phyloP scores from a whole-genome alignment of 2,113 vertebrate genomes.

The Scalopus aquaticus region DNA sequence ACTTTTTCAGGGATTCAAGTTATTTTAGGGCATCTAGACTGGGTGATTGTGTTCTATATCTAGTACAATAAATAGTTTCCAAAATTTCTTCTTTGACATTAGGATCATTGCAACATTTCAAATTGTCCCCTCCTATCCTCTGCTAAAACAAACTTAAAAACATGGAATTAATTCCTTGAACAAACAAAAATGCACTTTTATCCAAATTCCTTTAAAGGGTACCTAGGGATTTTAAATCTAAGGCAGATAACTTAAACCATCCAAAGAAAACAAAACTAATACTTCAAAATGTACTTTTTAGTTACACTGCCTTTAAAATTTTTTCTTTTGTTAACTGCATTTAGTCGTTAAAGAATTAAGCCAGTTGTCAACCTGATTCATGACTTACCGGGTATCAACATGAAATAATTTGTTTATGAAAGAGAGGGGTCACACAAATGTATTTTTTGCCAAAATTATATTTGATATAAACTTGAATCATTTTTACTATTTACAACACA shows the following conservation, averaged over 20 bases:
- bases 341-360: conserved; percentile 43
- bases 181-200: conserved; percentile 55
- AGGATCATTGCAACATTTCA: neutral
- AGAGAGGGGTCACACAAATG: neutral
- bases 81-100: neutral
- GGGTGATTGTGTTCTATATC: neutral
- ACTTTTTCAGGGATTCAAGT: neutral
- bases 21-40: neutral
- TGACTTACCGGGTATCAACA: neutral
- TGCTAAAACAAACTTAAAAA: conserved; percentile 43
- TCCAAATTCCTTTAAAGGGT: conserved; percentile 40
- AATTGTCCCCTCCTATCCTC: neutral
- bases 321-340: conserved; percentile 48
- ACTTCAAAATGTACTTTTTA: neutral
- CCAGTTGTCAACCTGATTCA: neutral
- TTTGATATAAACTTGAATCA: neutral
- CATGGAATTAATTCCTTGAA: conserved; percentile 20
- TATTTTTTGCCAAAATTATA: conserved; percentile 37
- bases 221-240: conserved; percentile 6
- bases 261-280: neutral
- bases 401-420: conserved; percentile 25
- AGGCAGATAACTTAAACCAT: conserved; percentile 28
- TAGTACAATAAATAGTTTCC: neutral
- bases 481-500: neutral
- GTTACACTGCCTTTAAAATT: neutral